Base-by-base conservation (phyloP, 1,140 invertebrate species). In the Ceratina calcarata region DNA sequence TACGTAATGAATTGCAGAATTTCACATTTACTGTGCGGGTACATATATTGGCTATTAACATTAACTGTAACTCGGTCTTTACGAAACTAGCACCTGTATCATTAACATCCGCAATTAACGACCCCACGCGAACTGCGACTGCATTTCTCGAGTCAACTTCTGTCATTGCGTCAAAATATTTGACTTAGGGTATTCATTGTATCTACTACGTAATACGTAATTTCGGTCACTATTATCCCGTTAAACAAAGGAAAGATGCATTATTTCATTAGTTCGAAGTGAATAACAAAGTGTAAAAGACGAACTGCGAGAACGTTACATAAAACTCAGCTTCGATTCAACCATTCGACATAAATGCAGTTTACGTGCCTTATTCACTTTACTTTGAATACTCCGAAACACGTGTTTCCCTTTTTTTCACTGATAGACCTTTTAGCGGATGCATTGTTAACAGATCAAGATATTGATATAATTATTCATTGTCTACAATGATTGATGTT, bases 51-150 rank as follows among this genome's bases (percentile, higher is more conserved):
- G 27, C 27, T 10, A 60, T 60, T 60, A 60, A 24, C 8, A 1
- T 15, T 24, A 60, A 60, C 22, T 60, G 15, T 18, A 55, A 55
- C 18, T 55, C 53, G 15, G 53, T 55, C 15, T 55, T 16, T 55
- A 18, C 53, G 37, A 65, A 45, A 45, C 37, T 45, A 45, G 7
- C 20, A 61, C 7, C 3, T 18, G 18, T 12, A 27, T 3, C 3
- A 49, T 32, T 69, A 69, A n/a, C 18, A 24, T 7, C 53, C 4
- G 45, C 18, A 68, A 76, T 68, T 68, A 76, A 68, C 64, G 49
- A 49, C 15, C 62, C 27, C 1, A n/a, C n/a, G 1, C 12, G 1
- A 60, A 66, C 4, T 58, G 18, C 0, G 1, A 67, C 22, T 45
- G 16, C 12, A 57, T 0, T 16, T 6, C 1, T n/a, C 18, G 20